Evolutionary conservation across 2,888 invertebrate genomes (phyloP), one percentile per base, ranked within the genome.

Genomic region (Linnaemya vulpina): DNA sequence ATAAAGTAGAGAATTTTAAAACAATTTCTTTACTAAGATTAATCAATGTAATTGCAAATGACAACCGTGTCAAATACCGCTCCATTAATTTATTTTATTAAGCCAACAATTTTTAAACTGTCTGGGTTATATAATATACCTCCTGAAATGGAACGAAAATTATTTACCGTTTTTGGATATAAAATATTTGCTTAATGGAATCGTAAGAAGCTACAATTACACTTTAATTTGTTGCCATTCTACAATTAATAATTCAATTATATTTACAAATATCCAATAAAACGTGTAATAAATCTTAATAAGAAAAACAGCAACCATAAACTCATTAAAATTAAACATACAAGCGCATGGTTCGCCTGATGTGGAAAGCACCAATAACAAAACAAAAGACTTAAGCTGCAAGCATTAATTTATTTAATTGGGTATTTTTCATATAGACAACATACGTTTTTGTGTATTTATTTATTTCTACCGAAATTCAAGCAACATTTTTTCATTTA

Each of bases 341-440:
- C 13, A 35, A 17, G 53, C 7, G 10, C 7, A 65, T 10, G 15
- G 1, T 11, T 55, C 13, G 20, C 8, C 13, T 63, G 4, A n/a
- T 20, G 11, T 0, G 46, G 11, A 30, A 58, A 60, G 17, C 15
- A 38, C 20, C 22, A 49, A 17, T n/a, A 75, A 25, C 40, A 38
- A 78, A 68, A 68, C 78, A 68, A 73, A 83, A 78, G 73, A 83
- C 73, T 78, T 83, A 74, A 73, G 73, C 73, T 46, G 30, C 83
- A 74, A 74, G 51, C 77, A 22, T 60, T 51, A 51, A 60, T 77
- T 67, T 35, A 65, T 43, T 68, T 65, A 84, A 80, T 76, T 80
- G 70, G 71, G 11, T 70, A 17, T 30, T 60, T 74, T 62, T 80
- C 46, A 40, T n/a, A 62, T 8, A 46, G 13, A 38, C 35, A 7